These are phyloP conservation scores for Merodon equestris DNA, from an alignment of 2,888 invertebrate species.

Conservation along the genomic window DNA sequence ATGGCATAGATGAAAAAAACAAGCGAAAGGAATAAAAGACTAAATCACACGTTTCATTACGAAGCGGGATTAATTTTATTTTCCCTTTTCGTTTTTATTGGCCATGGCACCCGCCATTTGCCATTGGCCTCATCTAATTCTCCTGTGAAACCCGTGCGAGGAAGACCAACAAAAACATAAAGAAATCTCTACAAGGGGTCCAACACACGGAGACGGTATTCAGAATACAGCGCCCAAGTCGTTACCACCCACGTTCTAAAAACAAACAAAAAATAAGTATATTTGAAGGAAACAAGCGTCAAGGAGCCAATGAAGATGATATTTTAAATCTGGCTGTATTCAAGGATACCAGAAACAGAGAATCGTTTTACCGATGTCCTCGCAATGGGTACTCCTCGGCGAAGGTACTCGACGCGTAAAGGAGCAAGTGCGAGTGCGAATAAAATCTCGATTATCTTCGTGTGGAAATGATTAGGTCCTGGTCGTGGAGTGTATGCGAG, in stretches of 20 bases:
- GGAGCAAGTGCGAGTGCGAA: slow-evolving; percentile 48
- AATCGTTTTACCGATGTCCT: background rate
- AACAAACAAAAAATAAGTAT: too few species aligned
- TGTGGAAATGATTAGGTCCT: slow-evolving; percentile 68
- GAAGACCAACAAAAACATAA: too few species aligned
- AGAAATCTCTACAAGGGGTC: slow-evolving; percentile 45
- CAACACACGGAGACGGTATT: slow-evolving; percentile 13
- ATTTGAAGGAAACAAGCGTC: background rate
- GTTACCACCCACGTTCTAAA: slow-evolving; percentile 10
- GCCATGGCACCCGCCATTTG: slow-evolving; percentile 66
- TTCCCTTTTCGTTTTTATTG: slow-evolving; percentile 66
- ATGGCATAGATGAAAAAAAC: slow-evolving; percentile 43
- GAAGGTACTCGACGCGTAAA: slow-evolving; percentile 65
- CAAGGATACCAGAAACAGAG: slow-evolving; percentile 17
- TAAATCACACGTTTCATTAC: slow-evolving; percentile 69
- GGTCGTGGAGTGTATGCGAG: slow-evolving; percentile 11
- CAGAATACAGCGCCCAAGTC: slow-evolving; percentile 5
- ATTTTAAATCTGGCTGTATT: slow-evolving; percentile 60
- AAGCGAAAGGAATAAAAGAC: slow-evolving; percentile 36
- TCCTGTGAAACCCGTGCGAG: slow-evolving; percentile 9
- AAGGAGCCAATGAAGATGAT: slow-evolving; percentile 61
- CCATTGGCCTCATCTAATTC: slow-evolving; percentile 68
- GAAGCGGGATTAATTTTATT: slow-evolving; percentile 67
- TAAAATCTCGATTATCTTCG: slow-evolving; percentile 68
- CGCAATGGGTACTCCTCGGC: background rate